These are phyloP conservation scores for Henricia sp. DNA, from an alignment of 53 echinoderm and acorn worm species.

Conservation along the genomic window DNA sequence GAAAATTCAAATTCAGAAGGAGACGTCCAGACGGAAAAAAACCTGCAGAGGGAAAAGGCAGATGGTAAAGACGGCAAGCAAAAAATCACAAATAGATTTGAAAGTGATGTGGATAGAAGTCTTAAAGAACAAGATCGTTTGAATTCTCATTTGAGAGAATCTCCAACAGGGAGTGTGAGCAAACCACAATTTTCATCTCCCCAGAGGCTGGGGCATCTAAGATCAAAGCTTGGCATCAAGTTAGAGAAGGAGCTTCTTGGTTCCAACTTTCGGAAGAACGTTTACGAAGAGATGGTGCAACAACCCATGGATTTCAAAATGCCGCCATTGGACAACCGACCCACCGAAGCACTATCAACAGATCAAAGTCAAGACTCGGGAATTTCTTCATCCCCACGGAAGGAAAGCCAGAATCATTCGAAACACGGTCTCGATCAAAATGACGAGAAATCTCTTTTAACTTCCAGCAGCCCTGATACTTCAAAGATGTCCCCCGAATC, in stretches of 20 bases:
- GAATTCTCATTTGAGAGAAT: not conserved
- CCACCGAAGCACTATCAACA: not conserved
- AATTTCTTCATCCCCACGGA: conserved; percentile 7
- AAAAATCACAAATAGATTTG: not conserved
- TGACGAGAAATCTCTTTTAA: not conserved
- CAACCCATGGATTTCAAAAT: conserved; percentile 7
- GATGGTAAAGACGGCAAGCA: conserved; percentile 3
- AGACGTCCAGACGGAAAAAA: not conserved
- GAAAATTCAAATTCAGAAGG: not conserved
- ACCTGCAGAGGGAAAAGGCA: not conserved
- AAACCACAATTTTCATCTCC: conserved; percentile 29
- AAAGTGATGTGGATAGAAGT: not conserved
- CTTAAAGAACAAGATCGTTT: not conserved
- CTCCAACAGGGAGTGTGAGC: conserved; percentile 7
- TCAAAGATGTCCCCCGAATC: conserved; percentile 44
- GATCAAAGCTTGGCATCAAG: conserved; percentile 49
- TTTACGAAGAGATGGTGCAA: not conserved
- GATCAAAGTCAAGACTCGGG: conserved; percentile 1
- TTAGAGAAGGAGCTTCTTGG: conserved; percentile 38
- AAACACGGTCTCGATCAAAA: not conserved
- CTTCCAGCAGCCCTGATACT: conserved; percentile 30
- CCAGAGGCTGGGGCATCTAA: conserved; percentile 32
- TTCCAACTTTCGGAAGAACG: conserved; percentile 8
- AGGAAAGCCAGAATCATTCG: not conserved
- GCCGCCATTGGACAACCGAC: conserved; percentile 15